A percentile compares a stretch with the other conserved stretches of the same genome.
These are phyloP conservation scores for Diprion similis DNA, from an alignment of 1,140 invertebrate species.

Conservation along the genomic window DNA sequence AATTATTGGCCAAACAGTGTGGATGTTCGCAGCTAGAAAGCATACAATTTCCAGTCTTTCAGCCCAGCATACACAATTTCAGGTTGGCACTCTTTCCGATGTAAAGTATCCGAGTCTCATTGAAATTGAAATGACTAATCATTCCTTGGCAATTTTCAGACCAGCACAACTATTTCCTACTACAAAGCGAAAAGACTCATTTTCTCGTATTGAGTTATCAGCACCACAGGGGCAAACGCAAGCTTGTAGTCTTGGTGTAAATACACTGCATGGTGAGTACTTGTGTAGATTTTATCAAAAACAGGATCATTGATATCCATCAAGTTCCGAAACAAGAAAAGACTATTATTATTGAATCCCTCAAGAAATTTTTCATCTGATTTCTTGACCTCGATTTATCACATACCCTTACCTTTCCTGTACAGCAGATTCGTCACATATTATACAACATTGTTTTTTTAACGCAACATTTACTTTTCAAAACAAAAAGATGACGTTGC, in stretches of 20 bases:
- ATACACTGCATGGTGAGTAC: constrained; percentile 45
- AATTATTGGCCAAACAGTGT: constrained; percentile 76
- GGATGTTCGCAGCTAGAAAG: constrained; percentile 73
- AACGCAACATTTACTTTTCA: background rate
- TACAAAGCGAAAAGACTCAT: constrained; percentile 51
- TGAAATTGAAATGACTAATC: background rate
- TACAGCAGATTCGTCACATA: background rate
- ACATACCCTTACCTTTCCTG: too few species aligned
- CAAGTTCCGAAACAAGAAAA: background rate
- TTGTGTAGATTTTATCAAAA: constrained; percentile 16
- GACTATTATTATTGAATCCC: background rate
- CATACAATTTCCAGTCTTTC: constrained; percentile 83
- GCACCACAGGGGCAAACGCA: constrained; percentile 55
- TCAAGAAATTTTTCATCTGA: constrained; percentile 9
- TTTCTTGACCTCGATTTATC: background rate
- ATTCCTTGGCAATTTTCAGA: constrained; percentile 39
- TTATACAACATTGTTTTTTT: constrained; percentile 6
- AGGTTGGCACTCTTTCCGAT: constrained; percentile 36
- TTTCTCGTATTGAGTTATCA: constrained; percentile 45
- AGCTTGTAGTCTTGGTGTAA: constrained; percentile 56
- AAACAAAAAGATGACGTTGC: constrained; percentile 47
- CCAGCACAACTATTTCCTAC: constrained; percentile 61
- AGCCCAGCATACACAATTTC: constrained; percentile 70
- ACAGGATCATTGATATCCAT: background rate
- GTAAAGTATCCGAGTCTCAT: constrained; percentile 9